Conservation (phyloP, 2,113 vertebrate genomes). For the Scalopus aquaticus region DNA sequence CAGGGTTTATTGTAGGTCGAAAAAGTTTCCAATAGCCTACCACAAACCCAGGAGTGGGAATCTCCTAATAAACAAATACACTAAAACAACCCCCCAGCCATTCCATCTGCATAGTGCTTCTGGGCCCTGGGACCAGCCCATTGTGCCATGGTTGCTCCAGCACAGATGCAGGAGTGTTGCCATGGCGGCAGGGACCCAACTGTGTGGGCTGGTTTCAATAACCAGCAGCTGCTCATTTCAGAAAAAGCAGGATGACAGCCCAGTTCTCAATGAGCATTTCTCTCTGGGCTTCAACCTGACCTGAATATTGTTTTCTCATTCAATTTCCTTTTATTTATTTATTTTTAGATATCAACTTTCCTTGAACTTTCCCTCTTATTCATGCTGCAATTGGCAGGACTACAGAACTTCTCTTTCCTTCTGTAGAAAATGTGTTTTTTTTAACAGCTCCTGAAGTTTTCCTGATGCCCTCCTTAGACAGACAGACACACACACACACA, state of each 20-base stretch:
- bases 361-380: conserved; percentile 72
- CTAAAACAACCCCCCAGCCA: background rate
- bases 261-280: conserved; percentile 49
- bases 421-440: conserved; percentile 11
- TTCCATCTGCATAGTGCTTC: conserved; percentile 13
- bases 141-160: conserved; percentile 42
- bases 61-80: background rate
- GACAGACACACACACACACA: background rate
- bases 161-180: conserved; percentile 49
- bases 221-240: conserved; percentile 71
- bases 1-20: background rate
- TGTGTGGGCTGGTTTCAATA: conserved; percentile 61
- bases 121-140: background rate
- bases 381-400: conserved; percentile 41
- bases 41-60: conserved; percentile 14
- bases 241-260: conserved; percentile 57
- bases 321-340: conserved; percentile 76
- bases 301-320: conserved; percentile 73
- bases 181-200: conserved; percentile 50
- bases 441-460: conserved; percentile 42
- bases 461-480: background rate
- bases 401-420: conserved; percentile 50
- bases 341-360: conserved; percentile 75
- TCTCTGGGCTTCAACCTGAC: conserved; percentile 52
- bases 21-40: conserved; percentile 27